Conservation (phyloP, 1,140 invertebrate species). For the Tetragonula clypearis region DNA sequence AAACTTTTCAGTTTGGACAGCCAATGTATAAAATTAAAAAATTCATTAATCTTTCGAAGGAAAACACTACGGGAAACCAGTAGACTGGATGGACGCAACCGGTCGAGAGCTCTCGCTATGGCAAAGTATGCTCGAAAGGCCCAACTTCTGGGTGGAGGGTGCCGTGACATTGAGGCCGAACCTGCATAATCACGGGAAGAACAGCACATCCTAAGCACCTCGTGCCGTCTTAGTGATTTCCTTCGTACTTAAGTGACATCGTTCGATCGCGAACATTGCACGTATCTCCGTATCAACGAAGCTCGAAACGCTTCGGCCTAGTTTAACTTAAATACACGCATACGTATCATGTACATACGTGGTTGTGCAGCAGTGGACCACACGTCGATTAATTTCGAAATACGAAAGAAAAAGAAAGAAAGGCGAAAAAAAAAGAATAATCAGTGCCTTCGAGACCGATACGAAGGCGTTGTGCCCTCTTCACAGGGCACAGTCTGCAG, state of each 20-base stretch:
- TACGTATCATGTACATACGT: constrained; percentile 52
- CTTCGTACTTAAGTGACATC: not conserved
- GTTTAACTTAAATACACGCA: constrained; percentile 19
- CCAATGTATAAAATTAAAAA: not conserved
- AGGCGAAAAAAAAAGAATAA: constrained; percentile 21
- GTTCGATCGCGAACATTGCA: not conserved
- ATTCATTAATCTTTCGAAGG: constrained; percentile 82
- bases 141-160: constrained; percentile 98
- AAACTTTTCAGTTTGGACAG: not conserved
- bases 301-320: constrained; percentile 47
- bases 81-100: constrained; percentile 97
- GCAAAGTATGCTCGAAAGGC: constrained; percentile 96
- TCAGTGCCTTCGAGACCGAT: constrained; percentile 61
- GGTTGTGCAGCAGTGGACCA: not conserved
- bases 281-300: constrained; percentile 2
- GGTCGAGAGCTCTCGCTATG: constrained; percentile 95
- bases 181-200: constrained; percentile 84
- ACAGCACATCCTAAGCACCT: constrained; percentile 61
- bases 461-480: constrained; percentile 10
- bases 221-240: constrained; percentile 2
- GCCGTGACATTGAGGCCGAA: constrained; percentile 92
- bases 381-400: constrained; percentile 35
- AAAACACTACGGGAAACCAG: constrained; percentile 90
- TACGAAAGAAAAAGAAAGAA: constrained; percentile 16
- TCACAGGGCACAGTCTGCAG: constrained; percentile 12